Base-by-base conservation (phyloP, 1,140 invertebrate genomes). In the Ceratina japonica region DNA sequence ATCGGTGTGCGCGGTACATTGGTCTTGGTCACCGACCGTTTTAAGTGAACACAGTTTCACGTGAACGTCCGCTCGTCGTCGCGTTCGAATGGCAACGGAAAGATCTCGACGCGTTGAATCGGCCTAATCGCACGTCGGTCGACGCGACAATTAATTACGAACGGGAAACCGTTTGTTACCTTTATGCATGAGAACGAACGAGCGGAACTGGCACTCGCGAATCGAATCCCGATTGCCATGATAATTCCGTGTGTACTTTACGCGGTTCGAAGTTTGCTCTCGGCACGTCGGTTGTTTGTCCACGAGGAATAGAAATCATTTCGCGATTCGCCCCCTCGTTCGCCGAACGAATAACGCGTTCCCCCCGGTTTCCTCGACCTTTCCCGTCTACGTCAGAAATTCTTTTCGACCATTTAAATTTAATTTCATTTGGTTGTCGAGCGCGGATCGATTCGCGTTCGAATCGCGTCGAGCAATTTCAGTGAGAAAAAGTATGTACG, bases 171-270 rank as follows among this genome's bases (percentile, higher is more conserved):
- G 69, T 63, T 75, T 61, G 64, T 61, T 78, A 72, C 51, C 37
- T 72, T 79, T 65, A 73, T 73, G 68, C 69, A 16, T 31, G 27
- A 31, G 27, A 31, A 31, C 27, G 27, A 31, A 31, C 27, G 27
- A 4, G 27, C 27, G 27, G 27, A 31, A 31, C 27, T 31, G 27
- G 31, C 18, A 31, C 1, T 31, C 56, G 44, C 16, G 44, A 58
- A 31, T 56, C 24, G 2, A 70, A 27, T 70, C 16, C 1, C 31
- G 56, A 61, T 61, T 49, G 58, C 37, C 20, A 10, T 59, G 71
- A 61, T 73, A 62, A 73, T 73, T 27, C 58, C 16, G 0, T 62
- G 71, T 73, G 58, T 62, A 62, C 58, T 52, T 73, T 51, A 18
- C 37, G 37, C 71, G 22, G 27, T 31, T n/a, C 13, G 44, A 20